phyloP scores from a whole-genome alignment of 2,113 vertebrate species.

The Brevimyrus niger region DNA sequence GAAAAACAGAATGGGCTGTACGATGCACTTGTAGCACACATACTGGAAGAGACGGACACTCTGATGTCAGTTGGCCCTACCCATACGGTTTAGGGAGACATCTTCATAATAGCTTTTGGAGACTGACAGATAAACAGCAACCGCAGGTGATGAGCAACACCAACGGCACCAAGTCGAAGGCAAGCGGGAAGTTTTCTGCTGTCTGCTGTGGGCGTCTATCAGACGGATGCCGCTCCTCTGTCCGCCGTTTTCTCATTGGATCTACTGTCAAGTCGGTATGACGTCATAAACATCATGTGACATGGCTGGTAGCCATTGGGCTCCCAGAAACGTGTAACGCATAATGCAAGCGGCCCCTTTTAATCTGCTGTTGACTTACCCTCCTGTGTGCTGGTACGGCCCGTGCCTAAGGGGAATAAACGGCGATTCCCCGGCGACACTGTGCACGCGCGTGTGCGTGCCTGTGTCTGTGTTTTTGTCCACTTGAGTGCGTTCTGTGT shows the following conservation, averaged over 20 bases:
- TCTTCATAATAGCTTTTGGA: background rate
- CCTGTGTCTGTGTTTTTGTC: background rate
- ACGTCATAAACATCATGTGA: constrained; percentile 12
- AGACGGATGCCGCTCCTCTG: background rate
- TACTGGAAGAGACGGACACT: background rate
- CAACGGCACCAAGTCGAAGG: background rate
- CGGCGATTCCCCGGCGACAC: background rate
- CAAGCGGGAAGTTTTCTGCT: background rate
- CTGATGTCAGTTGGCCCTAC: background rate
- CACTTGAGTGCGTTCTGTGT: constrained; percentile 5
- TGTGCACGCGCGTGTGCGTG: constrained; percentile 10
- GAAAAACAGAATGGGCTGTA: background rate
- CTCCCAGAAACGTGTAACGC: background rate
- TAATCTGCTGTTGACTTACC: background rate
- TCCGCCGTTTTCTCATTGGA: background rate
- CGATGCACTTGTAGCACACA: background rate
- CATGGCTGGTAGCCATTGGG: background rate
- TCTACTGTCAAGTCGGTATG: constrained; percentile 1
- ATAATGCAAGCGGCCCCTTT: background rate
- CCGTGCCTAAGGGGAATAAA: background rate
- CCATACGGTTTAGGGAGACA: background rate
- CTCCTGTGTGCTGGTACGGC: background rate
- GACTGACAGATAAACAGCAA: background rate
- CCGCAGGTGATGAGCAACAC: background rate
- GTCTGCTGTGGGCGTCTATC: background rate